These are phyloP conservation scores for Petrocephalus sullivani DNA, from an alignment of 2,797 vertebrate genomes.

Conservation along the genomic window DNA sequence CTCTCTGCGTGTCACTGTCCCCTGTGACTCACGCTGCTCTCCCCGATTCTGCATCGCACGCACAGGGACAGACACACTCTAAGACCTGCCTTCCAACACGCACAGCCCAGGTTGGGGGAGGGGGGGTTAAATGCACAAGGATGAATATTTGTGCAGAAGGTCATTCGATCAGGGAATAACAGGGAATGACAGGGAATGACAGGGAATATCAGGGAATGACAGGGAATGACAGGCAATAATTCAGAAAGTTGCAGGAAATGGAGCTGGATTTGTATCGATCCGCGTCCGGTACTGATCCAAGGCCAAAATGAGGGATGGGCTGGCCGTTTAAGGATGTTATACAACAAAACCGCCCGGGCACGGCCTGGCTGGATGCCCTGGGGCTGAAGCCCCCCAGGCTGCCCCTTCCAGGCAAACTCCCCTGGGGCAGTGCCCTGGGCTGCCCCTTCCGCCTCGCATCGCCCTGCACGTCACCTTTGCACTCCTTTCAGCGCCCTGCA, in stretches of 20 bases:
- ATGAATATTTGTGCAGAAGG: neutral
- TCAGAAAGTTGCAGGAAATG: neutral
- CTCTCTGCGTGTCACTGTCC: neutral
- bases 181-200: neutral
- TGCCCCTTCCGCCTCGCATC: neutral
- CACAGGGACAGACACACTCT: neutral
- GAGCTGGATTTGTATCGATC: neutral
- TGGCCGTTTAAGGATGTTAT: neutral
- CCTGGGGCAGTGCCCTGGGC: neutral
- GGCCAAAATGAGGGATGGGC: neutral
- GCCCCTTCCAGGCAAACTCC: neutral
- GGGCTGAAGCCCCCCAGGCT: neutral
- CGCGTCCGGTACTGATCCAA: neutral
- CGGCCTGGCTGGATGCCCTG: neutral
- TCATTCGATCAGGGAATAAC: neutral
- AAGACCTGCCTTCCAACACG: neutral
- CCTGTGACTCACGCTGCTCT: neutral
- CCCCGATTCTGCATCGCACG: neutral
- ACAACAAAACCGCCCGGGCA: neutral
- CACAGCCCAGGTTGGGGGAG: neutral
- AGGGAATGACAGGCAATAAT: neutral
- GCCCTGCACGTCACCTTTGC: slow-evolving; percentile 2
- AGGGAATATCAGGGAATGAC: neutral
- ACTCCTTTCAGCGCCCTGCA: neutral
- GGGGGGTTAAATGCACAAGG: neutral